Evolutionary conservation across 2,888 invertebrate species (phyloP).

Genomic region (Clistopyga incitator): DNA sequence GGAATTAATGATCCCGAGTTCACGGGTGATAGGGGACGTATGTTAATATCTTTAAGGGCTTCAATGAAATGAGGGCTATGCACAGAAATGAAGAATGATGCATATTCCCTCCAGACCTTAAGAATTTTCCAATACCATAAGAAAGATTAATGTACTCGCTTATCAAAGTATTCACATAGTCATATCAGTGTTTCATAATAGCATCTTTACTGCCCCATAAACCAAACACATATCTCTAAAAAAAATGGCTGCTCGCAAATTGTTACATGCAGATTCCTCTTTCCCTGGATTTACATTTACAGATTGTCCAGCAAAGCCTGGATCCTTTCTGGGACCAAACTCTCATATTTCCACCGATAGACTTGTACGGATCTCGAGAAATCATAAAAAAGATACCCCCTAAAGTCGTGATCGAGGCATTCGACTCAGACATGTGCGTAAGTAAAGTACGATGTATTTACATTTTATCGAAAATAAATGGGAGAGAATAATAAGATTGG

Average conservation of each 20-base stretch:
- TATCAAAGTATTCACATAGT: conserved; percentile 20
- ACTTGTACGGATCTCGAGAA: conserved; percentile 82
- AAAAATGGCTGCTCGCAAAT: not conserved
- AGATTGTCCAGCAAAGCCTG: conserved; percentile 84
- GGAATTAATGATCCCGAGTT: not conserved
- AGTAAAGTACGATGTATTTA: conserved; percentile 66
- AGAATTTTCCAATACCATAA: conserved; percentile 10
- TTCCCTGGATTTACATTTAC: conserved; percentile 35
- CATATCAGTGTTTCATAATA: conserved; percentile 21
- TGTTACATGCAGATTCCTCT: conserved; percentile 43
- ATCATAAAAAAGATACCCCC: conserved; percentile 83
- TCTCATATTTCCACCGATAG: conserved; percentile 84
- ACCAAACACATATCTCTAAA: not conserved
- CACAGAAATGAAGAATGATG: conserved; percentile 33
- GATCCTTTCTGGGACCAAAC: conserved; percentile 88
- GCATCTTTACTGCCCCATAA: not conserved
- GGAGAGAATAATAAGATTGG: conserved; percentile 10
- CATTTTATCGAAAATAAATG: conserved; percentile 21
- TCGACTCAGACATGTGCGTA: conserved; percentile 84
- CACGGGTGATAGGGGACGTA: not conserved
- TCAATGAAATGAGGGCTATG: not conserved
- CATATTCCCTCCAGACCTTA: not conserved
- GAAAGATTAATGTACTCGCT: conserved; percentile 28
- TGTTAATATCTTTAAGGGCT: not conserved
- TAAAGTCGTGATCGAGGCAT: conserved; percentile 83